A percentile compares a stretch with the other conserved stretches of the same genome.
These are phyloP conservation scores for Ormyrus nitidulus DNA, from an alignment of 2,888 invertebrate genomes.

Conservation along the genomic window DNA sequence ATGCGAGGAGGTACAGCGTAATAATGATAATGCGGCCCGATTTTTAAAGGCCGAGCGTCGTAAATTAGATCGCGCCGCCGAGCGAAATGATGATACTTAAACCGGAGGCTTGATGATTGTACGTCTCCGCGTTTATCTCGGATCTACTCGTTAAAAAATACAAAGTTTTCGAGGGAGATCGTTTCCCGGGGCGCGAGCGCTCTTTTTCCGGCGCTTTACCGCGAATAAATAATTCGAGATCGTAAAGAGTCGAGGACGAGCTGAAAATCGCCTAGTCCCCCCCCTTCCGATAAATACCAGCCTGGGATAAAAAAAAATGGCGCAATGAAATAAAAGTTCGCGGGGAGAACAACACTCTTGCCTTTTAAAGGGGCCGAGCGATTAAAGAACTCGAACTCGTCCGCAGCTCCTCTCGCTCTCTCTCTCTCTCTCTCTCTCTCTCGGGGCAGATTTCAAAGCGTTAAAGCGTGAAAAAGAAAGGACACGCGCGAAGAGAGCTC, in stretches of 20 bases:
- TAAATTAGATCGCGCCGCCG: constrained; percentile 4
- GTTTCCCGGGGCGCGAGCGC: background rate
- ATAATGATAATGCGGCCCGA: constrained; percentile 14
- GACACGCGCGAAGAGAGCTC: background rate
- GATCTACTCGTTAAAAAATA: background rate
- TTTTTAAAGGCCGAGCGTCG: constrained; percentile 6
- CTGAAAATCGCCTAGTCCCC: too few species aligned
- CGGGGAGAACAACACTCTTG: too few species aligned
- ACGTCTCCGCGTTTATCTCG: background rate
- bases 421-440: too few species aligned
- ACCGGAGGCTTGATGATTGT: constrained; percentile 19
- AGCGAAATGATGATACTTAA: constrained; percentile 24
- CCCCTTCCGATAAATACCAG: too few species aligned
- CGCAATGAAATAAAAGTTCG: too few species aligned
- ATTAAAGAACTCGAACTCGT: too few species aligned
- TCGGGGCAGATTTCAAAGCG: constrained; percentile 1
- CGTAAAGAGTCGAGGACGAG: too few species aligned
- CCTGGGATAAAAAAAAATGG: too few species aligned
- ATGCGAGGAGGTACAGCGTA: background rate
- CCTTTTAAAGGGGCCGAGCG: too few species aligned
- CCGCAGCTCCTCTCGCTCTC: too few species aligned
- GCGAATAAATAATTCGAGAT: too few species aligned
- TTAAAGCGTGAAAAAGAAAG: constrained; percentile 22
- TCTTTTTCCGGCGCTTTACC: too few species aligned
- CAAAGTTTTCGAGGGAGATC: background rate